Evolutionary conservation across 1,140 invertebrate species (phyloP), one percentile per base, ranked within the genome.

Genomic region (Sarcophaga bullata): DNA sequence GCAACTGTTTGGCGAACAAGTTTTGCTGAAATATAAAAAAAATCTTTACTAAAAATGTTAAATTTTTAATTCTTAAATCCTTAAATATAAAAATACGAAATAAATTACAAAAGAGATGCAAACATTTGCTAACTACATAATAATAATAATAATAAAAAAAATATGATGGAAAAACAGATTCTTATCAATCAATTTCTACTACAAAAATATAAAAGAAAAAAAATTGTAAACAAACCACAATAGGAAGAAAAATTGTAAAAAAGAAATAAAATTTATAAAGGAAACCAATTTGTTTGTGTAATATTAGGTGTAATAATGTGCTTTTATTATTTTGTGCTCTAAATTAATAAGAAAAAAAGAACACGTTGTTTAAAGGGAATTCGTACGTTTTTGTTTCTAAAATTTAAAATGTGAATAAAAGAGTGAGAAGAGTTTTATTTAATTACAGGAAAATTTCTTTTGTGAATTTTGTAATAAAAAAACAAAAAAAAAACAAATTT

Each of bases 341-440:
- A 68, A 9, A 19, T 37, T 37, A 68, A 19, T 19, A 19, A 19
- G 19, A 68, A 68, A 19, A 10, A 25, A 68, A 10, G 1, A 50
- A 50, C 6, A 11, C 6, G 50, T 52, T 52, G 8, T 58, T 58
- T 58, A 58, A n/a, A n/a, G 54, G 54, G 54, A 58, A 7, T 58
- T 58, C 5, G 54, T 13, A 58, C 15, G n/a, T 58, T 58, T 58
- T 13, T 58, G n/a, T 58, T n/a, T 58, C n/a, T 58, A 58, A n/a
- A 68, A 68, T 68, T 58, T 58, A 25, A 37, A 68, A 19, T 25
- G 62, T 68, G n/a, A 68, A 68, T 68, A 68, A 37, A 68, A 68
- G 62, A 68, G 62, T 68, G 62, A 68, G 62, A 68, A 68, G 62
- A 68, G 62, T 68, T 68, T 62, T 17, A 13, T 13, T 58, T n/a